Evolutionary conservation across 2,797 vertebrate genomes (phyloP).

Genomic region (Lacerta viridis): DNA sequence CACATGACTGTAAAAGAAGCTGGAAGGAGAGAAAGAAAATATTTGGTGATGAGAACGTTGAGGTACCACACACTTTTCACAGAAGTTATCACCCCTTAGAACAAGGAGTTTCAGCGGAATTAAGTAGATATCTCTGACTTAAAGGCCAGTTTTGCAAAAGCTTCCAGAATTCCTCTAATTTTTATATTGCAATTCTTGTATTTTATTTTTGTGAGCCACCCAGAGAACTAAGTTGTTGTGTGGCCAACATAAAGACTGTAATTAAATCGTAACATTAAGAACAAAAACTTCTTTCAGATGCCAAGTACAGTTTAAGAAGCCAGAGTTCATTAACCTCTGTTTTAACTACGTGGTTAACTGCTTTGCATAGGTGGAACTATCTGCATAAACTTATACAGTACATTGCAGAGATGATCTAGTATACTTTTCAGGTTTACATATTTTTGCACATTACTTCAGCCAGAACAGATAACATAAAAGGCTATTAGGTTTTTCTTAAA

Average conservation of each 20-base stretch:
- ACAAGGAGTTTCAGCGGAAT: neutral
- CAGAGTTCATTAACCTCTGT: neutral
- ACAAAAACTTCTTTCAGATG: neutral
- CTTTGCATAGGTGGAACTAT: neutral
- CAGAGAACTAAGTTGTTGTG: neutral
- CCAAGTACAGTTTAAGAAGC: conserved; percentile 14
- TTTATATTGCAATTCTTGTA: neutral
- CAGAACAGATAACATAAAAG: neutral
- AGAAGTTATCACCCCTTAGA: neutral
- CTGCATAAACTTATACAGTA: neutral
- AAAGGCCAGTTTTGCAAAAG: neutral
- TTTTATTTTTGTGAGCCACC: neutral
- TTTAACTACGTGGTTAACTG: neutral
- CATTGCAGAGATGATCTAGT: neutral
- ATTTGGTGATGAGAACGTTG: neutral
- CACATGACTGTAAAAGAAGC: conserved; percentile 98
- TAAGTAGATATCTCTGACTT: neutral
- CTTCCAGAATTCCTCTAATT: neutral
- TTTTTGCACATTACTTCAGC: neutral
- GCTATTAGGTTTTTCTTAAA: neutral
- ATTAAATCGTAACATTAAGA: neutral
- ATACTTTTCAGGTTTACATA: neutral
- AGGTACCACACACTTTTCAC: neutral
- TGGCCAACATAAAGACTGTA: neutral
- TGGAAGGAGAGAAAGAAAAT: conserved; percentile 65